Evolutionary conservation across 2,888 invertebrate species (phyloP).

Genomic region (Petrophora chlorosata): DNA sequence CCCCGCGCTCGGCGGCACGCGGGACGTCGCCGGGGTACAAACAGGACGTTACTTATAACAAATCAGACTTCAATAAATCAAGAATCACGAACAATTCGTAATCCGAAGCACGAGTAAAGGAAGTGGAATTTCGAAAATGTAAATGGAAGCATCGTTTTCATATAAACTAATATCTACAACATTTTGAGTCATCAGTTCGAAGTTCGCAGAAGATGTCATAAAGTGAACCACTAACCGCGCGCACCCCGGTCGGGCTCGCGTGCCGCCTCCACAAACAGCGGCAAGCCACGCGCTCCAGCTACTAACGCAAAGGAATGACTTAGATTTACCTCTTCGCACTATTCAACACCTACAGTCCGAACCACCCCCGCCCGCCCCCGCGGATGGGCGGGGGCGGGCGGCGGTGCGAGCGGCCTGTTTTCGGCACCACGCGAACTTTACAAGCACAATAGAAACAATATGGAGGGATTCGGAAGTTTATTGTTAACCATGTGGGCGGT

Average conservation of each 20-base stretch:
- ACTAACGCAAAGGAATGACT: slow-evolving; percentile 68
- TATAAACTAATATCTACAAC: too few relatives aligned
- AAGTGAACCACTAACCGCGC: too few relatives aligned
- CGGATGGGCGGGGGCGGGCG: not conserved
- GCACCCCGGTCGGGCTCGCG: not conserved
- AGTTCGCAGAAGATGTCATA: too few relatives aligned
- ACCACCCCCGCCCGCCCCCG: slow-evolving; percentile 32
- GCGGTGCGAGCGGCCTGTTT: not conserved
- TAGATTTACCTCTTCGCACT: slow-evolving; percentile 52
- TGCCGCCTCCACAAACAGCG: slow-evolving; percentile 29
- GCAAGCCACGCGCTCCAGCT: slow-evolving; percentile 48
- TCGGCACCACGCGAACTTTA: slow-evolving; percentile 21
- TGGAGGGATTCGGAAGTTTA: slow-evolving; percentile 54
- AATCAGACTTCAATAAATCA: not conserved
- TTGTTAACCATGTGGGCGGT: slow-evolving; percentile 20
- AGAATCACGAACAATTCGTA: not conserved
- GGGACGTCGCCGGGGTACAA: too few relatives aligned
- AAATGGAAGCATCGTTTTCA: too few relatives aligned
- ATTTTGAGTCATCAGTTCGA: too few relatives aligned
- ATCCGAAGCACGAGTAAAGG: not conserved
- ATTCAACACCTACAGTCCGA: slow-evolving; percentile 37
- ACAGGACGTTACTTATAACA: too few relatives aligned
- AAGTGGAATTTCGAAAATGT: not conserved
- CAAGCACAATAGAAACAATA: slow-evolving; percentile 32
- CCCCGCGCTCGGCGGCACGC: slow-evolving; percentile 7